A percentile compares a stretch with the other conserved stretches of the same genome.
phyloP scores from a whole-genome alignment of 1,140 invertebrate species.

The Drosophila seguyi region DNA sequence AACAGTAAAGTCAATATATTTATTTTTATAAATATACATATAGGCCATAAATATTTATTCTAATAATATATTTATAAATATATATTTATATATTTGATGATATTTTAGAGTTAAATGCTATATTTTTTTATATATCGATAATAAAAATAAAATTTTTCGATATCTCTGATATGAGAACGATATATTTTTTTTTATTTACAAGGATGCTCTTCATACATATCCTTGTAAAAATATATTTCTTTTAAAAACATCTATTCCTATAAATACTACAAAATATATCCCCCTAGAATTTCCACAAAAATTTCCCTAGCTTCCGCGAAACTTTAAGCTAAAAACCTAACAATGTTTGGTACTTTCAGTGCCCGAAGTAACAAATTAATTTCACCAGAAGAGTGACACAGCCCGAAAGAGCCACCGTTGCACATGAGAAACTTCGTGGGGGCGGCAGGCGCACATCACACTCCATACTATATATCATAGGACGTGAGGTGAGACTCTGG shows the following conservation, averaged over 20 bases:
- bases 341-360: conserved; percentile 33
- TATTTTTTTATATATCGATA: too few relatives aligned
- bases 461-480: conserved; percentile 59
- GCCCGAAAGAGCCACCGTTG: conserved; percentile 20
- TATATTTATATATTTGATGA: too few relatives aligned
- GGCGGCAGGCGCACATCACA: conserved; percentile 6
- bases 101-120: too few relatives aligned
- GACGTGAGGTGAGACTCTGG: conserved; percentile 3
- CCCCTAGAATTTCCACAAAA: not conserved
- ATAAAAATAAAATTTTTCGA: too few relatives aligned
- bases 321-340: conserved; percentile 47
- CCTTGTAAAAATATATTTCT: not conserved
- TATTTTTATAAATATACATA: too few relatives aligned
- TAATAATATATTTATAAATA: too few relatives aligned
- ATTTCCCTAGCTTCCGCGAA: conserved; percentile 11
- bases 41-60: too few relatives aligned
- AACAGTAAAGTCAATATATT: too few relatives aligned
- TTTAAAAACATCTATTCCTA: too few relatives aligned
- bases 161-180: too few relatives aligned
- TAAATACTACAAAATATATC: not conserved
- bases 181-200: too few relatives aligned
- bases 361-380: conserved; percentile 73
- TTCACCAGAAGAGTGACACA: conserved; percentile 65
- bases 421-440: conserved; percentile 40
- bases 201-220: too few relatives aligned